Percentiles rank a stretch among this genome's conserved stretches.
phyloP scores from a whole-genome alignment of 2,113 vertebrate species.

The Caracal caracal region DNA sequence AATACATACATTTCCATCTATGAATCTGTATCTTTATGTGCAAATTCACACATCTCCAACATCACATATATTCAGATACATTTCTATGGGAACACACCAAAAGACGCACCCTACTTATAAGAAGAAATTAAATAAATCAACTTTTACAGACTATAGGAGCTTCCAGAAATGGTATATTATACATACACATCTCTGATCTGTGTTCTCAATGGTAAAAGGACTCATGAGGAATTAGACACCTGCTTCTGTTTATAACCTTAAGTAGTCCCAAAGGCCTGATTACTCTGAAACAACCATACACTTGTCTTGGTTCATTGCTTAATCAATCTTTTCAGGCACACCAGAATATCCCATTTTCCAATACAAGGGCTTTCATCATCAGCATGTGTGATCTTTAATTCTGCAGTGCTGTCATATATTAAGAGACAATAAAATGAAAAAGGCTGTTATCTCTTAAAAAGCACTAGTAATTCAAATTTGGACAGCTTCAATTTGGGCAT shows the following conservation, averaged over 20 bases:
- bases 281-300: conserved; percentile 68
- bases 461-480: conserved; percentile 57
- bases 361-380: neutral
- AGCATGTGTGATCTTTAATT: conserved; percentile 4
- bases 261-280: conserved; percentile 76
- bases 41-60: neutral
- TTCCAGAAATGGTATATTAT: neutral
- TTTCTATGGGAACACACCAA: neutral
- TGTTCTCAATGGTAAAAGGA: conserved; percentile 71
- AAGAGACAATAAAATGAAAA: conserved; percentile 60
- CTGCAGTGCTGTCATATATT: neutral
- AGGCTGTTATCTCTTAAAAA: conserved; percentile 62
- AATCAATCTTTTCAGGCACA: conserved; percentile 77
- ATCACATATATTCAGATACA: neutral
- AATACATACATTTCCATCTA: neutral
- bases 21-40: neutral
- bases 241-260: conserved; percentile 57
- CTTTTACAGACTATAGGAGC: neutral
- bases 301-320: conserved; percentile 74
- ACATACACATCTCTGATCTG: neutral
- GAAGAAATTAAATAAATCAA: conserved; percentile 11
- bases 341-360: conserved; percentile 32
- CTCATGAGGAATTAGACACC: conserved; percentile 55
- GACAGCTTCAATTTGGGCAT: conserved; percentile 55
- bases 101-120: neutral